phyloP scores from a whole-genome alignment of 2,797 vertebrate genomes.

The Melanotaenia boesemani region DNA sequence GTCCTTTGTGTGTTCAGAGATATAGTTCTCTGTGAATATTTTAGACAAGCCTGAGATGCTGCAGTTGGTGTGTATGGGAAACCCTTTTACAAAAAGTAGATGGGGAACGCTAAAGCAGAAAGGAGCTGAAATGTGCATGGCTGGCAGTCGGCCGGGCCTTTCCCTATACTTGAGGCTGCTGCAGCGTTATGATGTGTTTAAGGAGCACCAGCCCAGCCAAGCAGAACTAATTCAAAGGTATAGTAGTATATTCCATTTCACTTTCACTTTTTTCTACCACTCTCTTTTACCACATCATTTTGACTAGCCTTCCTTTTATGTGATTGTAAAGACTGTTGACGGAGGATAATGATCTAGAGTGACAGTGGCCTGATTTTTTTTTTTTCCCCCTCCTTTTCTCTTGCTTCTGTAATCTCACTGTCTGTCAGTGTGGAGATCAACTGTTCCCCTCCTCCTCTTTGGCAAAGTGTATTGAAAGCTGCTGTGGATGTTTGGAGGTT shows the following conservation, averaged over 20 bases:
- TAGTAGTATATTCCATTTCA: conserved; percentile 60
- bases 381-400: conserved; percentile 18
- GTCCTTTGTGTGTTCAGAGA: conserved; percentile 40
- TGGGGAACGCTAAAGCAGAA: conserved; percentile 42
- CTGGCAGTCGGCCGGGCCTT: conserved; percentile 46
- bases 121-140: conserved; percentile 46
- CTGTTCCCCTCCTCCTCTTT: conserved; percentile 34
- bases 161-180: conserved; percentile 40
- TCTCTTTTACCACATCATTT: conserved; percentile 65
- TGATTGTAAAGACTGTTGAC: conserved; percentile 68
- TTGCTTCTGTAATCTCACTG: conserved; percentile 60
- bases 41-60: conserved; percentile 48
- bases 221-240: conserved; percentile 72
- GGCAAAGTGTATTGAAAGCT: conserved; percentile 57
- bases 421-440: conserved; percentile 65
- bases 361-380: conserved; percentile 78
- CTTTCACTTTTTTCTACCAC: conserved; percentile 20
- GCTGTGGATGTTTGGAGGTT: conserved; percentile 64
- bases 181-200: conserved; percentile 62
- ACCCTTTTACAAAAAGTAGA: conserved; percentile 61
- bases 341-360: conserved; percentile 76
- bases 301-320: conserved; percentile 67
- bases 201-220: conserved; percentile 64
- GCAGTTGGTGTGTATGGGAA: conserved; percentile 55
- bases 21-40: conserved; percentile 44